Evolutionary conservation across 2,888 invertebrate genomes (phyloP), one percentile per base, ranked within the genome.

Genomic region (Acanthosepion lycidas): DNA sequence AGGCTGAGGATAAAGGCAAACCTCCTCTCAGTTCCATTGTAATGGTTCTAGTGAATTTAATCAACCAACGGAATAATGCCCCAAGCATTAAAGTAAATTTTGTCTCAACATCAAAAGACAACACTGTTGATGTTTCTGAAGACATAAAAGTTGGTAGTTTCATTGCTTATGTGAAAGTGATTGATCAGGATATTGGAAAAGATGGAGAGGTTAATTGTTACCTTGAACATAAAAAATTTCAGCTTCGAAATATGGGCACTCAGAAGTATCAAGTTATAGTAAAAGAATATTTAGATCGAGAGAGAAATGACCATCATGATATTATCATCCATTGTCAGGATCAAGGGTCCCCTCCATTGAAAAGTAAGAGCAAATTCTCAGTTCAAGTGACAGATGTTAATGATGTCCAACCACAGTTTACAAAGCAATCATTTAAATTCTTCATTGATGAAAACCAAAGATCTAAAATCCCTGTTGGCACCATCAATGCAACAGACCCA

Each of bases 91-190:
- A 78, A 78, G 78, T 78, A 78, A 78, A 78, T 78, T 78, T 78
- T 78, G 78, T 78, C 5, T 78, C 78, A 15, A 78, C 78, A 78
- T 78, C 78, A 78, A 78, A 78, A n/a, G 78, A 78, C 78, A 78
- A 78, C 33, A 78, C 78, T 15, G 78, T 78, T 78, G 78, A n/a
- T 78, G n/a, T 78, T 78, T 78, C 78, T 33, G 78, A 78, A 78
- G 78, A 78, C 15, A 78, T 78, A 78, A 78, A 78, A n/a, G 78
- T 78, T 78, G 78, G 78, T n/a, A 78, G 78, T 78, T 78, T 78
- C 78, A 78, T 78, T 78, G 78, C 78, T n/a, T 78, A 78, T n/a
- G 78, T 78, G 12, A 78, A 78, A 78, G 78, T 78, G 3, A 78
- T 78, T 78, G 78, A 78, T 9, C n/a, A n/a, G n/a, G 78, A 78